A percentile compares a stretch with the other conserved stretches of the same genome.
Evolutionary conservation across 2,113 vertebrate genomes (phyloP).

Genomic region (Aegithalos caudatus): DNA sequence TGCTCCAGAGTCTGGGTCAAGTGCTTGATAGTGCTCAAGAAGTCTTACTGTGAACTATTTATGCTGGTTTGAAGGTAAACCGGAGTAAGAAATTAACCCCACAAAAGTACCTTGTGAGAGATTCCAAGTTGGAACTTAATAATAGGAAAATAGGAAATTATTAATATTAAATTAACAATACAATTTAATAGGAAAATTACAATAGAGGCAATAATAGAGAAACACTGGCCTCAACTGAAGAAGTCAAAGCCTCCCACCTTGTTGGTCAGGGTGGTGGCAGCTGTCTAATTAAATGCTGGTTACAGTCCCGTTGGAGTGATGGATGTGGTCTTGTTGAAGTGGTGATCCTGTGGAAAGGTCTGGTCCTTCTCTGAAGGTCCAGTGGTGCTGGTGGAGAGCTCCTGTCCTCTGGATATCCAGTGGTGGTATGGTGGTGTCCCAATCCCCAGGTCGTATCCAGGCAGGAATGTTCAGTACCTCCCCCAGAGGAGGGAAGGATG

Average conservation of each 20-base stretch:
- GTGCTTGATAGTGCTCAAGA: background rate
- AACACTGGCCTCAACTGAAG: background rate
- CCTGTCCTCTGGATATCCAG: background rate
- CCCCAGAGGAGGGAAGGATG: too few species aligned
- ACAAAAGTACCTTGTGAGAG: background rate
- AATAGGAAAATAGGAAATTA: background rate
- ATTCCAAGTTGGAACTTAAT: background rate
- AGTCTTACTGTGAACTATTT: background rate
- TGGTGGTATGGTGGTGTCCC: background rate
- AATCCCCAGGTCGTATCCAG: background rate
- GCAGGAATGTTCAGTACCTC: background rate
- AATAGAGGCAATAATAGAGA: background rate
- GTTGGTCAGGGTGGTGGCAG: background rate
- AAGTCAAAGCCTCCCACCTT: background rate
- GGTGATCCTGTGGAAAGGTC: background rate
- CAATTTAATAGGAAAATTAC: background rate
- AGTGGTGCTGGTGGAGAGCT: background rate
- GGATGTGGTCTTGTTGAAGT: rapidly evolving
- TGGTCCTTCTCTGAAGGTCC: background rate
- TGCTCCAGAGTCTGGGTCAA: background rate
- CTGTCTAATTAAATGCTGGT: background rate
- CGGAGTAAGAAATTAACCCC: background rate
- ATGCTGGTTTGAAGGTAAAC: background rate
- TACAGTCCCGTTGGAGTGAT: background rate
- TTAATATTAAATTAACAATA: background rate